Conservation (phyloP, 2,113 vertebrate genomes). For the Tetraodon nigroviridis region DNA sequence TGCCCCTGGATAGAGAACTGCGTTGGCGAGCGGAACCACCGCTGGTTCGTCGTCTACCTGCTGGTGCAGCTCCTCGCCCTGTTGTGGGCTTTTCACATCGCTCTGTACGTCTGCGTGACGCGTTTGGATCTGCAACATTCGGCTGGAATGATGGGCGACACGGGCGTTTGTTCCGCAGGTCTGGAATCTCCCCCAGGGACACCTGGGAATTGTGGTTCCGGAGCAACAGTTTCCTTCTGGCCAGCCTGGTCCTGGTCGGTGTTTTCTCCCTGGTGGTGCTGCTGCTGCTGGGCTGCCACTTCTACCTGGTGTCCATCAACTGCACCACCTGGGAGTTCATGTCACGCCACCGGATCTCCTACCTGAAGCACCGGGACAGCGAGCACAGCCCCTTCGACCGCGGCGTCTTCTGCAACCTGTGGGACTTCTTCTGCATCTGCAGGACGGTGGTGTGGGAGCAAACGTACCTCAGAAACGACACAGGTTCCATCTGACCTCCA, state of each 20-base stretch:
- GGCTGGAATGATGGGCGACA: too few species aligned
- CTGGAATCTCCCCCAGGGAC: conserved; percentile 73
- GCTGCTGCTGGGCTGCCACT: conserved; percentile 83
- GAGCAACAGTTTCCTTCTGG: conserved; percentile 76
- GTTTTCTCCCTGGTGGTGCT: conserved; percentile 72
- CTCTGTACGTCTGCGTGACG: conserved; percentile 77
- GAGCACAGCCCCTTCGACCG: conserved; percentile 89
- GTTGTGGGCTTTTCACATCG: conserved; percentile 80
- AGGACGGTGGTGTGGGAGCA: conserved; percentile 82
- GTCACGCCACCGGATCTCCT: conserved; percentile 85
- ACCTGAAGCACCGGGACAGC: conserved; percentile 77
- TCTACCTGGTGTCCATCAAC: conserved; percentile 88
- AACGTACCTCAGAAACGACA: conserved; percentile 69
- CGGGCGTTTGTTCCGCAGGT: conserved; percentile 69
- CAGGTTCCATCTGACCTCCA: conserved; percentile 56
- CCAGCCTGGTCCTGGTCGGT: conserved; percentile 68
- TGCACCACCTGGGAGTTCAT: conserved; percentile 97
- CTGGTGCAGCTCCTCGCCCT: conserved; percentile 81
- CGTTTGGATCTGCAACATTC: too few species aligned
- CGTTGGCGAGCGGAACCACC: conserved; percentile 89
- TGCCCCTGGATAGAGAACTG: conserved; percentile 97
- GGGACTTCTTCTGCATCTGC: conserved; percentile 87
- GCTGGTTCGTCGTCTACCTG: conserved; percentile 85
- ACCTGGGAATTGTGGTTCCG: conserved; percentile 80
- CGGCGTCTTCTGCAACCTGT: conserved; percentile 83